These are phyloP conservation scores for Hydrochoerus hydrochaeris DNA, from an alignment of 2,113 vertebrate genomes.

Conservation along the genomic window DNA sequence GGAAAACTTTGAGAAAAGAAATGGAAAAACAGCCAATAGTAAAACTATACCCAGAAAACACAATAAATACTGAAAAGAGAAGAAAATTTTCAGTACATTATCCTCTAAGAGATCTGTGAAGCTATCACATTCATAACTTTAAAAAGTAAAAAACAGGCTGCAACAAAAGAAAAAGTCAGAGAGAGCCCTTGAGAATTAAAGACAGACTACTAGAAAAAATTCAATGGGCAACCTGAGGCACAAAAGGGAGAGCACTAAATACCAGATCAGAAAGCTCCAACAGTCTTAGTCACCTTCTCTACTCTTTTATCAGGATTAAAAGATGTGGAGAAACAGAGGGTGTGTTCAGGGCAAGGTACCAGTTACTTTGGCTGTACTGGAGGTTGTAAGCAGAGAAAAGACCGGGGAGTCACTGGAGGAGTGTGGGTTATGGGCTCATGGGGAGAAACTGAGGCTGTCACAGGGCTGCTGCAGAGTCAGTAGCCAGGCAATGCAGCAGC, in stretches of 20 bases:
- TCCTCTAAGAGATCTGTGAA: slow-evolving; percentile 38
- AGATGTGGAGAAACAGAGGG: not conserved
- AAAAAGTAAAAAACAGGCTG: slow-evolving; percentile 1
- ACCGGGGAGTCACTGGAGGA: not conserved
- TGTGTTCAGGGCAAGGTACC: not conserved
- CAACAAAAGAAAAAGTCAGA: not conserved
- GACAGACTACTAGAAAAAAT: not conserved
- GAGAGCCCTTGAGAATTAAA: not conserved
- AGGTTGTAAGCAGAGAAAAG: not conserved
- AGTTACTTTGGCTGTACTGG: not conserved
- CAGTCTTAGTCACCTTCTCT: not conserved
- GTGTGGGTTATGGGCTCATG: rapidly evolving
- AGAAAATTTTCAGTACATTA: not conserved
- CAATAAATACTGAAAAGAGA: slow-evolving; percentile 10
- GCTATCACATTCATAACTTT: slow-evolving; percentile 18
- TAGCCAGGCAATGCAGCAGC: not conserved
- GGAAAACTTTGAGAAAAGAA: slow-evolving; percentile 6
- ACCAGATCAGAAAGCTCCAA: not conserved
- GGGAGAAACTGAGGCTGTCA: slow-evolving; percentile 15
- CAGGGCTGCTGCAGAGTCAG: not conserved
- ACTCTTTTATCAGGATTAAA: not conserved
- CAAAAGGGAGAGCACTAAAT: not conserved
- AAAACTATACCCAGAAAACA: not conserved
- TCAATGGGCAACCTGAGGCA: not conserved
- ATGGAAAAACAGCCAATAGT: not conserved